Evolutionary conservation across 2,888 invertebrate species (phyloP).

Genomic region (Nezara viridula): DNA sequence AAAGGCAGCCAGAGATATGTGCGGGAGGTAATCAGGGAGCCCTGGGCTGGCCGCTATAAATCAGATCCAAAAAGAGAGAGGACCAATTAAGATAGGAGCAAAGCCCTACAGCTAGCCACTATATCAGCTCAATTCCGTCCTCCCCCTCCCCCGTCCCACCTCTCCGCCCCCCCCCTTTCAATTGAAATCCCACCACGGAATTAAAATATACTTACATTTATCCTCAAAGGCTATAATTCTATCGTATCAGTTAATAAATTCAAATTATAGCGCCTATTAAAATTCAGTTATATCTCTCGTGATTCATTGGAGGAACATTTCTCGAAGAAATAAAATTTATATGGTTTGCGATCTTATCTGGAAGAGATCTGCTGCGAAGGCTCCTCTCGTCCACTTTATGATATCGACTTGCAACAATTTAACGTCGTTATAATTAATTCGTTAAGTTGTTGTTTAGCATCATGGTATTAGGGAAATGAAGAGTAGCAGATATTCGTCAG

Average conservation of each 20-base stretch:
- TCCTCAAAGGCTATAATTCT: constrained; percentile 17
- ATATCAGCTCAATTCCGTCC: neutral
- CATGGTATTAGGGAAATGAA: neutral
- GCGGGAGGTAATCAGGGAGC: constrained; percentile 13
- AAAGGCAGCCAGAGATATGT: constrained; percentile 42
- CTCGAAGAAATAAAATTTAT: neutral
- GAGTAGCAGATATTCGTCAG: neutral
- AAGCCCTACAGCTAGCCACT: constrained; percentile 32
- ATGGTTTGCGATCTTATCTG: neutral
- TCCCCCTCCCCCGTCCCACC: neutral
- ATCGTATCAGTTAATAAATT: constrained; percentile 35
- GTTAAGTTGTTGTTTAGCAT: neutral
- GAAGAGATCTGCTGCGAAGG: neutral
- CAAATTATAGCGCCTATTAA: neutral
- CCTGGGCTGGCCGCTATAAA: neutral
- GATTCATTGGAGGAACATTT: neutral
- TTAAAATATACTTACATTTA: constrained; percentile 43
- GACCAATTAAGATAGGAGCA: constrained; percentile 46
- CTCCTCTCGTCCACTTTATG: neutral
- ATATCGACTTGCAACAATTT: neutral
- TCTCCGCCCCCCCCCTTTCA: neutral
- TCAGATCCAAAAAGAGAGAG: constrained; percentile 37
- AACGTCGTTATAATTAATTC: neutral
- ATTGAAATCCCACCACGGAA: constrained; percentile 20
- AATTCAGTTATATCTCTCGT: neutral